A percentile compares a stretch with the other conserved stretches of the same genome.
phyloP scores from a whole-genome alignment of 2,797 vertebrate species.

The Cryptoprocta ferox region DNA sequence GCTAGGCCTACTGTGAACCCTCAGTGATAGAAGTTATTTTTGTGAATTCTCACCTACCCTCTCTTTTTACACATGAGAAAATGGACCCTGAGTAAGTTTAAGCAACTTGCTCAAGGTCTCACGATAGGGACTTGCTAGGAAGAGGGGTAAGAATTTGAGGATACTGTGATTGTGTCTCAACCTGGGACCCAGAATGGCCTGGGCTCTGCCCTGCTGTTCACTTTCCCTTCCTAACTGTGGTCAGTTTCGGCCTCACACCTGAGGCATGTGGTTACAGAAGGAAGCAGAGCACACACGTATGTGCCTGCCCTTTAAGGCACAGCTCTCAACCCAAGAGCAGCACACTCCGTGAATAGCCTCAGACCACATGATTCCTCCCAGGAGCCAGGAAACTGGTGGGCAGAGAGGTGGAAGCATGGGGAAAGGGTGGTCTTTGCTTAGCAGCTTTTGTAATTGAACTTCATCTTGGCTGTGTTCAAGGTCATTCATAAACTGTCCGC shows the following conservation, averaged over 20 bases:
- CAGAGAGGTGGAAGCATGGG: neutral
- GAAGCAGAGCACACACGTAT: neutral
- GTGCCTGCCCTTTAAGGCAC: neutral
- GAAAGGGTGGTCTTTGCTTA: neutral
- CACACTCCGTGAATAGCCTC: fast-evolving
- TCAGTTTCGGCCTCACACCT: neutral
- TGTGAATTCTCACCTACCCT: neutral
- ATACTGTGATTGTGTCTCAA: neutral
- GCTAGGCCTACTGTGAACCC: neutral
- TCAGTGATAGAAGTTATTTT: neutral
- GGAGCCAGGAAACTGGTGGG: neutral
- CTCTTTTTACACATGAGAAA: neutral
- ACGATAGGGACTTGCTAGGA: neutral
- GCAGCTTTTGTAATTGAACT: neutral
- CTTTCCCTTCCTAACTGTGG: neutral
- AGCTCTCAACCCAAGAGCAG: neutral
- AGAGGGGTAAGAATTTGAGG: neutral
- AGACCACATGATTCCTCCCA: neutral
- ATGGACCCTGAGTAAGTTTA: neutral
- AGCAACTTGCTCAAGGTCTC: neutral
- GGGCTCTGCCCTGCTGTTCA: neutral
- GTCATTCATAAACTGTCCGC: neutral
- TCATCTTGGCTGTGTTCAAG: neutral
- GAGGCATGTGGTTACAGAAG: neutral
- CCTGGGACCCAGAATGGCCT: neutral